Evolutionary conservation across 2,888 invertebrate species (phyloP), one percentile per base, ranked within the genome.

Genomic region (Aphodius sticticus): DNA sequence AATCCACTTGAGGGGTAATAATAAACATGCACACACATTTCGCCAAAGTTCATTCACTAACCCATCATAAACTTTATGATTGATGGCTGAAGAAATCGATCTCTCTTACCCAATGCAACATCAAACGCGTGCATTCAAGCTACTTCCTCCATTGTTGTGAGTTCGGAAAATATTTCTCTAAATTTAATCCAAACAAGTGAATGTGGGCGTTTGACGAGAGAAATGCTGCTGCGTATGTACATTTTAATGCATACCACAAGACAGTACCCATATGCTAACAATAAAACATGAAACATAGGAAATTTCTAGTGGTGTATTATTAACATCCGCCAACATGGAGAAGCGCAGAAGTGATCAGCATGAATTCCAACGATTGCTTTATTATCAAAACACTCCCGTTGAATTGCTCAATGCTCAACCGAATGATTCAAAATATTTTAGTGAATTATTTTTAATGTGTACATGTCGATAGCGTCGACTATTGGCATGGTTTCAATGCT

Each of bases 401-500:
- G 26, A 72, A n/a, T n/a, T 36, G 72, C 15, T 16, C 53, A 53
- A 12, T 26, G 72, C 15, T 16, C 53, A 53, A 12, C 3, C 53
- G 53, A 53, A 53, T 53, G 53, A 53, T 53, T 53, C 53, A 53
- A 53, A 53, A 53, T n/a, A 74, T 74, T 37, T 74, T 35, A 37
- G 35, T 37, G 74, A 74, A 74, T 74, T 74, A 74, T 74, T 74
- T 74, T 36, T 74, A 37, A 36, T n/a, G 36, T 74, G n/a, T 37
- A 74, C 74, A 74, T 53, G 53, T 74, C 74, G 74, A 74, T 74
- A 37, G 36, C 36, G 37, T 7, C n/a, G 35, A n/a, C 36, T 36
- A 74, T 74, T 74, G 74, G 74, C 74, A n/a, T 37, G 15, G 36
- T 26, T 37, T 74, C 74, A 74, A 74, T 74, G 35, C 74, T 74